Evolutionary conservation across 2,888 invertebrate genomes (phyloP), one percentile per base, ranked within the genome.

Genomic region (Corythucha ciliata): DNA sequence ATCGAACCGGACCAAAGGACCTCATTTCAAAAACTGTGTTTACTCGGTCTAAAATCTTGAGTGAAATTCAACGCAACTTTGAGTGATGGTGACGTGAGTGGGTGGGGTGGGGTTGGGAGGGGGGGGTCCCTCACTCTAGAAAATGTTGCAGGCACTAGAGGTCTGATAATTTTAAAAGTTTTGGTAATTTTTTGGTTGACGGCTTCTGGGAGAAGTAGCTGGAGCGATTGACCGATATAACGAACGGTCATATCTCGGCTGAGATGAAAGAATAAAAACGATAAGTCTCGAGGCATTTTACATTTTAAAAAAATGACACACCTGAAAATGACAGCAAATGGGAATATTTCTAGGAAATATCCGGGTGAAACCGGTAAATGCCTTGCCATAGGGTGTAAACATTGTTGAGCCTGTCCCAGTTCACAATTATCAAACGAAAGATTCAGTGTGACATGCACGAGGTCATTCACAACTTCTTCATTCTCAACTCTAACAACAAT

Each of bases 241-340:
- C 83, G 76, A 12, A 90, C 85, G 48, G 86, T 72, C 88, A 91
- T 88, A 66, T 90, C 86, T 2, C 84, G 80, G 40, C 90, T 88
- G 64, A 53, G 59, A 57, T 12, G 39, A 53, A 42, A 52, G 41
- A 25, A 24, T 24, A 14, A 29, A 12, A 45, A 16, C 25, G 2
- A 4, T 21, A 29, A n/a, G n/a, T n/a, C n/a, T n/a, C 10, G 10
- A 37, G 14, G 8, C 8, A 37, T 37, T 8, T 37, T 8, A 7
- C 14, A 37, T 16, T 37, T 16, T n/a, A 8, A 10, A 8, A 37
- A 8, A 8, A 37, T 37, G 53, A 73, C 78, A 73, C 70, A 88
- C 84, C 90, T 88, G 69, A 96, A 96, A 34, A 94, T 92, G 60
- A 97, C 86, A 70, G 93, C 92, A 74, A 97, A 97, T 2, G 97